Evolutionary conservation across 2,113 vertebrate species (phyloP).

Genomic region (Actenoides lindsayi): DNA sequence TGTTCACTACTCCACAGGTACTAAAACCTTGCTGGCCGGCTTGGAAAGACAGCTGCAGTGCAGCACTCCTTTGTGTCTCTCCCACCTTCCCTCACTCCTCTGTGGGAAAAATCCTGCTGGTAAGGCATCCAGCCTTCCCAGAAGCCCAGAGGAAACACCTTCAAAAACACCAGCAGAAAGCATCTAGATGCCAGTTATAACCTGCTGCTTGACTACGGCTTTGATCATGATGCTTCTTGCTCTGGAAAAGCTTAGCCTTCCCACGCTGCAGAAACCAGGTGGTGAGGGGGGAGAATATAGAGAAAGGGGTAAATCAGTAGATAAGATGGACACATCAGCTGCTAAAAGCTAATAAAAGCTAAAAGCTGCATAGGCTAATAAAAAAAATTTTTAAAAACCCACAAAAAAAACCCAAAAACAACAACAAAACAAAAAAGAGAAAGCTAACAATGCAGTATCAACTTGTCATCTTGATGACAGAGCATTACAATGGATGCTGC

Average conservation of each 20-base stretch:
- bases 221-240: background rate
- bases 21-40: background rate
- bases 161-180: background rate
- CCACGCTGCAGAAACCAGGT: background rate
- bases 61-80: background rate
- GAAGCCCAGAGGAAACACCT: background rate
- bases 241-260: background rate
- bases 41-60: background rate
- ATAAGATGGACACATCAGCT: background rate
- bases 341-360: background rate
- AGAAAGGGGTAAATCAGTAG: background rate
- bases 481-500: background rate
- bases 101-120: background rate
- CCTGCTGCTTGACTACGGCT: background rate
- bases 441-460: background rate
- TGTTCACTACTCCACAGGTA: background rate
- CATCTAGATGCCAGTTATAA: background rate
- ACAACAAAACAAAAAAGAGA: background rate
- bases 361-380: background rate
- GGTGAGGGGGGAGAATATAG: background rate
- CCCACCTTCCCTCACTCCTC: background rate
- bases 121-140: background rate
- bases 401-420: background rate
- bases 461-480: background rate
- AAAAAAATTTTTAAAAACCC: background rate